These are phyloP conservation scores for Podarcis muralis DNA, from an alignment of 2,113 vertebrate species.

Conservation along the genomic window DNA sequence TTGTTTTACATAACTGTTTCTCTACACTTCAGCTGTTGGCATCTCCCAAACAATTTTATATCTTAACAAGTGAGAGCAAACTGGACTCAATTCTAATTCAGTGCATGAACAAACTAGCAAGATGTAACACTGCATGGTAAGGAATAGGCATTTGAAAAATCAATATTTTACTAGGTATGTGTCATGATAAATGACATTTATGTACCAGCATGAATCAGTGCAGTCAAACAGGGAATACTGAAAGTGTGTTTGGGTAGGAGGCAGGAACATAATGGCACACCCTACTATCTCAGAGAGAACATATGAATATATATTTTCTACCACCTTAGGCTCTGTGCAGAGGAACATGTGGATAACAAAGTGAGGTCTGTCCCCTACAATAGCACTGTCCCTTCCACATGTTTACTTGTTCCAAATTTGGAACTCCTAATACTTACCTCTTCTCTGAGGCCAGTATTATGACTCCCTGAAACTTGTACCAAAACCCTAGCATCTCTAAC, in stretches of 20 bases:
- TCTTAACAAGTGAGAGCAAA: not conserved
- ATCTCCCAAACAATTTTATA: not conserved
- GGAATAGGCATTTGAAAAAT: not conserved
- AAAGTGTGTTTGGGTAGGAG: not conserved
- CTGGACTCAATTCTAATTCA: not conserved
- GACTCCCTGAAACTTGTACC: not conserved
- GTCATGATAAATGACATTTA: not conserved
- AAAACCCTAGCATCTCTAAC: not conserved
- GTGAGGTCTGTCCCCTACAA: no score
- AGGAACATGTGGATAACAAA: not conserved
- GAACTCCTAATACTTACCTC: not conserved
- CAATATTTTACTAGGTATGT: not conserved
- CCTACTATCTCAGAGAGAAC: not conserved
- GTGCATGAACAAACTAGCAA: not conserved
- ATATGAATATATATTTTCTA: not conserved
- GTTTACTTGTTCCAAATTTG: not conserved
- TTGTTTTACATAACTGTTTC: not conserved
- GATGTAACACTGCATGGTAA: not conserved
- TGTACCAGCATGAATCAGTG: not conserved
- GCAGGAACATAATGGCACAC: not conserved
- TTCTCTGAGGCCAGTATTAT: not conserved
- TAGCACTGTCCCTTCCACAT: no score
- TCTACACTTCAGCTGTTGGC: conserved; percentile 1
- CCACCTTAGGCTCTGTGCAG: not conserved
- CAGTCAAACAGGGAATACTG: not conserved